Base-by-base conservation (phyloP, 1,140 invertebrate genomes). In the Drosophila subobscura region DNA sequence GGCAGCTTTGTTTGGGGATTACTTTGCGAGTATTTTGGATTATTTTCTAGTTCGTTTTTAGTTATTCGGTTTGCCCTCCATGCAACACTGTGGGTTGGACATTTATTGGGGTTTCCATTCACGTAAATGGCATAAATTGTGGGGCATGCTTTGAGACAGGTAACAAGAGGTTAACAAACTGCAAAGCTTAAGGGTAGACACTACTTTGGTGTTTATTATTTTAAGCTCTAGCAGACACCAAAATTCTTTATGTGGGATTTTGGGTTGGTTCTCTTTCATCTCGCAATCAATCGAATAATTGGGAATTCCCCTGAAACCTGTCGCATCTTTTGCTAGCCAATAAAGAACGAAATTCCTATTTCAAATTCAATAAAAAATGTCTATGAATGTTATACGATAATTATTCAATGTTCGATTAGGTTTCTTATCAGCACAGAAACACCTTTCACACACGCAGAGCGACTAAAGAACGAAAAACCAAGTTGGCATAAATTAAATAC, bases 401-500 rank as follows among this genome's bases (percentile, higher is more conserved):
- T 73, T 72, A 65, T 66, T 45, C 78, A 66, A 20, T 20, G 16
- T 20, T 20, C 55, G 60, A 72, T 60, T 53, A 33, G 14, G 14
- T 54, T 41, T 55, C 52, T 71, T 55, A 47, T 64, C 71, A 27
- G 20, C 16, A 29, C 22, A 12, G 2, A 22, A 12, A 46, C 70
- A 60, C 61, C 68, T 70, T 73, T 66, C 64, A 51, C 59, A 45
- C n/a, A 10, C n/a, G 54, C 25, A 51, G 0, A 37, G 33, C 10
- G 33, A 37, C 10, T 12, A 56, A 57, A 63, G 16, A 20, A 44
- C 16, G 61, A 47, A 6, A 44, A 44, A 25, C 10, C 40, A 42
- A 41, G 47, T 51, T 33, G 47, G 63, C 47, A 85, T 80, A 84
- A 76, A 80, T 84, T 79, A 70, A 73, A 65, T 80, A 29, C 1